Evolutionary conservation across 2,888 invertebrate genomes (phyloP), one percentile per base, ranked within the genome.

Genomic region (Argynnis bischoffii): DNA sequence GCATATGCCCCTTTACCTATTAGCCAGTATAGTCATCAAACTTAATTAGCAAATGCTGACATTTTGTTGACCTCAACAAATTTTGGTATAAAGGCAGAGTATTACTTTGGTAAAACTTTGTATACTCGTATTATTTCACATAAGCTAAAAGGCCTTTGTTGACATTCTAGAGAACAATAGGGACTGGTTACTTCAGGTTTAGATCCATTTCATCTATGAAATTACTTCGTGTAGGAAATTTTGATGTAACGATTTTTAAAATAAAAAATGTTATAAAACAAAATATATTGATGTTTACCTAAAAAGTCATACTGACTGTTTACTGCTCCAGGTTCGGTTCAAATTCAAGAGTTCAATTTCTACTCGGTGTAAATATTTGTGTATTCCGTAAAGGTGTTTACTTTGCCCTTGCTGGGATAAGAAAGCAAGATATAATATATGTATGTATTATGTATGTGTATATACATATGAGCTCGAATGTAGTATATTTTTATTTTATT

Each of bases 121-220:
- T 63, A 35, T 57, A 41, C 35, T 11, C 35, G 35, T 41, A 67
- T 47, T 46, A 63, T 56, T 56, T 46, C 57, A 13, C 31, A 57
- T 57, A 57, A 67, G 56, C 57, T 61, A 55, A 56, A 41, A 47
- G 15, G 21, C 50, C 55, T 47, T 57, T 57, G 53, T 60, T 16
- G 59, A 60, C 56, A 56, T 67, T 67, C 51, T 53, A 46, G 50
- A 56, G 51, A 50, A 67, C 67, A 63, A 67, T 56, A 46, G 63
- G 21, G 11, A 41, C 50, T 18, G 26, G 50, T 53, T 48, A 63
- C 41, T 67, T 56, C 56, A 51, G 56, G 47, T 61, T 35, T 64
- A 64, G 67, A 69, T 63, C 50, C 26, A 56, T 86, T 81, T 85
- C 84, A 82, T 81, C 81, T 77, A 60, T 41, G 41, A 55, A 67